Conservation (phyloP, 2,113 vertebrate species). For the Anhinga rufa region DNA sequence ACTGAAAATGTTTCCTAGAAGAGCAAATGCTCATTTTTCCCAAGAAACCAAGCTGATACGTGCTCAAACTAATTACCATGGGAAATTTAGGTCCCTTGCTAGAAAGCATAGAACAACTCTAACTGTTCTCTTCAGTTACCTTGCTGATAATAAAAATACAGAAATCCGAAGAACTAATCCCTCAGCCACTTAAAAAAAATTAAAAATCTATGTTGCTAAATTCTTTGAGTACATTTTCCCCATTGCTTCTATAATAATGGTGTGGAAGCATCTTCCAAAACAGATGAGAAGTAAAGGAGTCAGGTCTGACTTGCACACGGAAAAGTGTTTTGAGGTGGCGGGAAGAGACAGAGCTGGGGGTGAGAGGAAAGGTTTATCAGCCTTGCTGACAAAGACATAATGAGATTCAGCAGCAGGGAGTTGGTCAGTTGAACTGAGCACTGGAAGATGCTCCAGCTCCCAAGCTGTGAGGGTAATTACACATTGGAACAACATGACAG, state of each 20-base stretch:
- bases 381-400: not conserved
- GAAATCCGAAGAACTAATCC: not conserved
- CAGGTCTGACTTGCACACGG: not conserved
- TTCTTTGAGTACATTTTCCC: not conserved
- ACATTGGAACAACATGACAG: not conserved
- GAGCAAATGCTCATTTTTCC: constrained; percentile 6
- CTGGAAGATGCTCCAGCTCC: not conserved
- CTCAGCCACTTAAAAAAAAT: not conserved
- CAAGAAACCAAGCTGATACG: not conserved
- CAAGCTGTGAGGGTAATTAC: not conserved
- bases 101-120: not conserved
- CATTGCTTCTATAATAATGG: not conserved
- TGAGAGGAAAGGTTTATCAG: not conserved
- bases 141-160: not conserved
- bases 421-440: not conserved
- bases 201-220: not conserved
- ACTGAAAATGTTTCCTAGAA: constrained; percentile 28
- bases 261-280: not conserved
- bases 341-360: not conserved
- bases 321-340: not conserved
- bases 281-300: not conserved
- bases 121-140: not conserved
- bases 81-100: not conserved
- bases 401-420: not conserved
- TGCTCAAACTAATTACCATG: not conserved